Conservation (phyloP, 2,888 invertebrate species). For the Eucriotettix oculatus region DNA sequence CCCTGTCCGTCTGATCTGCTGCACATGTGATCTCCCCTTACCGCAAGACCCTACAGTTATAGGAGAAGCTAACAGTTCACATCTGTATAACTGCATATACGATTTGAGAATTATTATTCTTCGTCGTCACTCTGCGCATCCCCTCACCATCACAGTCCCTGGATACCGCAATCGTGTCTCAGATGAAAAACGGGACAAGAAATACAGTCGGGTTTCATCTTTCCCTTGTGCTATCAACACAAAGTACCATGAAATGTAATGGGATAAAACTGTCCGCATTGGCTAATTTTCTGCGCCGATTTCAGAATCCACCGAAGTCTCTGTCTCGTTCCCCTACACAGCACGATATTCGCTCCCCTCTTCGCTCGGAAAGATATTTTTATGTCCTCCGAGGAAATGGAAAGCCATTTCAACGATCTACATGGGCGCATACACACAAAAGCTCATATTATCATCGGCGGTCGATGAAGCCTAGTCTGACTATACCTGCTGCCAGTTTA, state of each 20-base stretch:
- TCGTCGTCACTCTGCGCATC: neutral
- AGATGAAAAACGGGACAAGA: neutral
- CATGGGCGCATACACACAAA: neutral
- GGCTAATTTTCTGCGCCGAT: neutral
- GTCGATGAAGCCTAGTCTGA: neutral
- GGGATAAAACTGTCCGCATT: neutral
- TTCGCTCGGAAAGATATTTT: slow-evolving; percentile 1
- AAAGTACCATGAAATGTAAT: neutral
- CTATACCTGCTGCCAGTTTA: too few relatives aligned
- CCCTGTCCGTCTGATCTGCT: neutral
- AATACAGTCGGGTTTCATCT: neutral
- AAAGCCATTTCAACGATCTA: slow-evolving; percentile 8
- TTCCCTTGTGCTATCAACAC: neutral
- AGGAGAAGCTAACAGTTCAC: neutral
- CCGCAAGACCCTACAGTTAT: neutral
- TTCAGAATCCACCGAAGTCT: neutral
- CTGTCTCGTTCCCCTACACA: neutral
- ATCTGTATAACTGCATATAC: neutral
- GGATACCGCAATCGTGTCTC: too few relatives aligned
- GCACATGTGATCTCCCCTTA: neutral
- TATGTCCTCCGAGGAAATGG: slow-evolving; percentile 11
- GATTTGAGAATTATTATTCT: neutral
- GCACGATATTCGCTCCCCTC: neutral
- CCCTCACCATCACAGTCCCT: neutral
- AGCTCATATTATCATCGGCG: neutral